Evolutionary conservation across 2,797 vertebrate genomes (phyloP).

Genomic region (Megalops cyprinoides): DNA sequence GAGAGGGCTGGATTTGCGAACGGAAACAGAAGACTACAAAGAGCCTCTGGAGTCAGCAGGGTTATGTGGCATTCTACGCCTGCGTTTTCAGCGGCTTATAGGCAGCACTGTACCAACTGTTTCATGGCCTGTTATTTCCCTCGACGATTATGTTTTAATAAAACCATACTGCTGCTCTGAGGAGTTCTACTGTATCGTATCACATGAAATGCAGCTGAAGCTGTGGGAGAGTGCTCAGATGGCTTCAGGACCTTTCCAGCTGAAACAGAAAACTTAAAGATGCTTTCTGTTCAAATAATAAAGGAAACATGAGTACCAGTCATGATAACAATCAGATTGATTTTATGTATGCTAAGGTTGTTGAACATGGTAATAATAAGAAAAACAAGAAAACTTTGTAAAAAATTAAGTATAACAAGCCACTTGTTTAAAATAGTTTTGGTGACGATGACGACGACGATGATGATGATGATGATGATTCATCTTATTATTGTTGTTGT

Average conservation of each 20-base stretch:
- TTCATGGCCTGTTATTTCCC: background rate
- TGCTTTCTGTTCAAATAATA: too few relatives aligned
- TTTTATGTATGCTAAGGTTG: background rate
- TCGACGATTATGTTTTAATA: background rate
- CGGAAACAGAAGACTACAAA: background rate
- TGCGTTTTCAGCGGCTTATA: background rate
- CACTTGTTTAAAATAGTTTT: too few relatives aligned
- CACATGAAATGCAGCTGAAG: background rate
- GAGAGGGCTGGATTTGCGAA: background rate
- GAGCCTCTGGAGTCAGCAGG: background rate
- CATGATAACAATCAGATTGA: too few relatives aligned
- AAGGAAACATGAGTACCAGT: too few relatives aligned
- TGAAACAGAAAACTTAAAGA: background rate
- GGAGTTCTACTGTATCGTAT: background rate
- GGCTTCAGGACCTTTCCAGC: background rate
- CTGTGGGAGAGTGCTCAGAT: background rate
- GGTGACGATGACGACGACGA: too few relatives aligned
- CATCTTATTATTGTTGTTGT: too few relatives aligned
- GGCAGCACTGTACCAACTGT: background rate
- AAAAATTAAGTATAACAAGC: too few relatives aligned
- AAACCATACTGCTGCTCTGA: background rate
- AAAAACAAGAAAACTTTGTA: too few relatives aligned
- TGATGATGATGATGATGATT: too few relatives aligned
- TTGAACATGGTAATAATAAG: background rate
- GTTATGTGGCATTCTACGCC: background rate